phyloP scores from a whole-genome alignment of 2,797 vertebrate genomes.

The Micropoecilia bifurca region DNA sequence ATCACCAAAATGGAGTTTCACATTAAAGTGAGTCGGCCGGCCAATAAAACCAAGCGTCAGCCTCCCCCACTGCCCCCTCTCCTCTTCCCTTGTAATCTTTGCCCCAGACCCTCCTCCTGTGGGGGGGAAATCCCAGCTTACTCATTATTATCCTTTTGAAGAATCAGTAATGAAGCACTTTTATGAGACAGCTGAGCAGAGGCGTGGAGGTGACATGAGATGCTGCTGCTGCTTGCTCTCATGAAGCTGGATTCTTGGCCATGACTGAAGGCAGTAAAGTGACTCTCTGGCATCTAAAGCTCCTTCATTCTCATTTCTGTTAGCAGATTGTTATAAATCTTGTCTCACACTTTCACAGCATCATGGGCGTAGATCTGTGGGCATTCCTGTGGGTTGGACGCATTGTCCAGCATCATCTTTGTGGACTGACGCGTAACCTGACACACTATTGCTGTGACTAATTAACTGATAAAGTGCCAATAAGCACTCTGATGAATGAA shows the following conservation, averaged over 20 bases:
- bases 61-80: conserved; percentile 34
- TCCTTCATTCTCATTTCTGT: not conserved
- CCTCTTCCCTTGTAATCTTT: conserved; percentile 56
- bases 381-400: not conserved
- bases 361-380: not conserved
- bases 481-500: not conserved
- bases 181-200: conserved; percentile 51
- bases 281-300: not conserved
- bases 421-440: not conserved
- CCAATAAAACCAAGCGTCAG: conserved; percentile 53
- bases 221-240: conserved; percentile 19
- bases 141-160: conserved; percentile 65
- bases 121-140: conserved; percentile 42
- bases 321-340: not conserved
- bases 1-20: conserved; percentile 99
- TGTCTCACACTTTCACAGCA: too few relatives aligned
- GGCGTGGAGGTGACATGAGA: conserved; percentile 16
- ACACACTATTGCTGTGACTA: not conserved
- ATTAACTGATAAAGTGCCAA: not conserved
- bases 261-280: not conserved
- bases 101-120: conserved; percentile 46
- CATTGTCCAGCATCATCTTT: not conserved
- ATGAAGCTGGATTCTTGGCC: conserved; percentile 10
- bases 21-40: conserved; percentile 89
- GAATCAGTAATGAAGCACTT: conserved; percentile 54